phyloP scores from a whole-genome alignment of 2,113 vertebrate species.

The Psittacula cyanocephala region DNA sequence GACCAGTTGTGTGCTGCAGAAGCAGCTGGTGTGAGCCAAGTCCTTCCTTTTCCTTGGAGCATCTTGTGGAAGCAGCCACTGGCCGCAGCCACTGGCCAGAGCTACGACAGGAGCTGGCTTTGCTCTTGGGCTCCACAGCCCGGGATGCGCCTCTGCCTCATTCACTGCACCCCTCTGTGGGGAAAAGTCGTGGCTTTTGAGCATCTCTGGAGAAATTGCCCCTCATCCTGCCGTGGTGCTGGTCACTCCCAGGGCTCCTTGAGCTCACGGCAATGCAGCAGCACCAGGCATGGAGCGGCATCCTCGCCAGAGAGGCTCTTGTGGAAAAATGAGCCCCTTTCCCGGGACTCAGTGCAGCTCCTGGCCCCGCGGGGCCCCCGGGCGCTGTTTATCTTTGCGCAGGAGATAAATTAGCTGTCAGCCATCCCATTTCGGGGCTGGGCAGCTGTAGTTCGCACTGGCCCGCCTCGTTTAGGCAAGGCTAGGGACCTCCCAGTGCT shows the following conservation, averaged over 20 bases:
- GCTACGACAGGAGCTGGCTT: not conserved
- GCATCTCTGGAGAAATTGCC: not conserved
- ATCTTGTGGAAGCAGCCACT: not conserved
- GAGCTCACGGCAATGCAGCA: not conserved
- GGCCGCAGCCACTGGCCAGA: not conserved
- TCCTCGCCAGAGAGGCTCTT: not conserved
- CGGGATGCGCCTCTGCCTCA: fast-evolving
- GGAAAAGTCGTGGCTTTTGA: not conserved
- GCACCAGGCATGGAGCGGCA: fast-evolving
- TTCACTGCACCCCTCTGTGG: fast-evolving
- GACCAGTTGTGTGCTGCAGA: not conserved
- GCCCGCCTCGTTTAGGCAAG: fast-evolving
- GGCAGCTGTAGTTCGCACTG: not conserved
- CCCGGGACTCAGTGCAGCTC: not conserved
- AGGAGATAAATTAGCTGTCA: conserved; percentile 43
- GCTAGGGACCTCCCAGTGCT: not conserved
- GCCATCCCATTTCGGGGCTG: not conserved
- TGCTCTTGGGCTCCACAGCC: not conserved
- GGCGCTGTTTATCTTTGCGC: conserved; percentile 21
- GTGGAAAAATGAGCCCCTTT: not conserved
- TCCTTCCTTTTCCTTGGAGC: not conserved
- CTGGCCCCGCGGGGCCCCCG: not conserved
- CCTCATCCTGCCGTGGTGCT: not conserved
- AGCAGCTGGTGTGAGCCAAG: not conserved
- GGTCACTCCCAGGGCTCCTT: fast-evolving